phyloP scores from a whole-genome alignment of 2,888 invertebrate species.

The Strigamia maritima region DNA sequence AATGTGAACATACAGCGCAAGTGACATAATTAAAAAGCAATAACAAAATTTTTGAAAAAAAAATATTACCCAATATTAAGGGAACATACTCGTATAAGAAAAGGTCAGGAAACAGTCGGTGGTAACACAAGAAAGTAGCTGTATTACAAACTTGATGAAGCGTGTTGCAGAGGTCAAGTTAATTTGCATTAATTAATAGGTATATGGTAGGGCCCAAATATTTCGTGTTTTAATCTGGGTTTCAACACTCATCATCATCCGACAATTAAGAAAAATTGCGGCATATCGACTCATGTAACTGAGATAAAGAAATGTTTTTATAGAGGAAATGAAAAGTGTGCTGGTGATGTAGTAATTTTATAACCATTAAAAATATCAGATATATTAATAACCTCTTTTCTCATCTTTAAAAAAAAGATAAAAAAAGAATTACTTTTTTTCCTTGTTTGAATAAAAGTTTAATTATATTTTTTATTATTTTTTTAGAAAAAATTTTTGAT shows the following conservation, averaged over 20 bases:
- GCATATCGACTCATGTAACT: not conserved
- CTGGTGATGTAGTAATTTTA: conserved; percentile 6
- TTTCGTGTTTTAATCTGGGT: conserved; percentile 20
- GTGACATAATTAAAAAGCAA: not conserved
- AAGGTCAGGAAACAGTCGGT: conserved; percentile 28
- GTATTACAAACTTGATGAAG: not conserved
- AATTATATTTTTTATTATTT: not conserved
- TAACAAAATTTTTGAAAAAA: not conserved
- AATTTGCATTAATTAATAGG: conserved; percentile 24
- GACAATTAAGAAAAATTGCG: not conserved
- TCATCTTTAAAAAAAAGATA: not conserved
- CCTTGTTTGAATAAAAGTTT: not conserved
- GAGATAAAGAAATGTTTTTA: conserved; percentile 1
- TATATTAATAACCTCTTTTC: not conserved
- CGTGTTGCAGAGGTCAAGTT: not conserved
- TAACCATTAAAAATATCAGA: conserved; percentile 2
- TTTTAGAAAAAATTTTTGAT: not conserved
- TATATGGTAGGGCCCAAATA: not conserved
- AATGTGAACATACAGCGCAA: not conserved
- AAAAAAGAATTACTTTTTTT: not conserved
- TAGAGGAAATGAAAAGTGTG: conserved; percentile 19
- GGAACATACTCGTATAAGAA: conserved; percentile 10
- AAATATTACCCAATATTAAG: not conserved
- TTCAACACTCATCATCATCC: conserved; percentile 3
- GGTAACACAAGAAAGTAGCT: not conserved